These are phyloP conservation scores for Cyanoliseus patagonus DNA, from an alignment of 2,113 vertebrate genomes.

Conservation along the genomic window DNA sequence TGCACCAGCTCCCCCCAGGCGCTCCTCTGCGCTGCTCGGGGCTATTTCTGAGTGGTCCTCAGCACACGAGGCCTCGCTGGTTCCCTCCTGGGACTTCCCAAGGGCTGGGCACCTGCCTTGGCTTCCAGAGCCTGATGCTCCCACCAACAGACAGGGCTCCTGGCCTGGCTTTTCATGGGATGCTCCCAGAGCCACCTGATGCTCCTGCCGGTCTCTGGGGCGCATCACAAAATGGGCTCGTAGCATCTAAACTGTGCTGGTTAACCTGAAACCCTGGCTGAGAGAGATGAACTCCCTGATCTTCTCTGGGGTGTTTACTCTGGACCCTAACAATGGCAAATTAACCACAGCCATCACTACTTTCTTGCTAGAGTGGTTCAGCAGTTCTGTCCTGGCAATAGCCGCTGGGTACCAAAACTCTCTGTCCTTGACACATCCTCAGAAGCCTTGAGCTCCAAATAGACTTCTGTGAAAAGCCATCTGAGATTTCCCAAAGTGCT, in stretches of 20 bases:
- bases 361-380: not conserved
- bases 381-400: not conserved
- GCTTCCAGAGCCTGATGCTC: not conserved
- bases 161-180: rapidly evolving
- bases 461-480: not conserved
- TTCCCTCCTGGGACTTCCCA: not conserved
- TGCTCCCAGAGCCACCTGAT: not conserved
- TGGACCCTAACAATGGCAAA: not conserved
- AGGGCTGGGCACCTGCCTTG: not conserved
- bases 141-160: rapidly evolving
- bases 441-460: conserved; percentile 51
- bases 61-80: rapidly evolving
- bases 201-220: not conserved
- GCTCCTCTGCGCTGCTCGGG: not conserved
- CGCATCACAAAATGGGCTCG: rapidly evolving
- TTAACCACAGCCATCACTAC: not conserved
- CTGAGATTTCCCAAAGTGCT: conserved; percentile 14
- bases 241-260: not conserved
- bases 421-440: conserved; percentile 33
- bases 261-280: not conserved
- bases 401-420: conserved; percentile 4
- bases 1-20: not conserved
- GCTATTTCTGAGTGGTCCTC: not conserved
- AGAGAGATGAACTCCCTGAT: not conserved
- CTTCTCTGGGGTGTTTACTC: not conserved